These are phyloP conservation scores for Hyperopisus bebe DNA, from an alignment of 2,113 vertebrate species.

Conservation along the genomic window DNA sequence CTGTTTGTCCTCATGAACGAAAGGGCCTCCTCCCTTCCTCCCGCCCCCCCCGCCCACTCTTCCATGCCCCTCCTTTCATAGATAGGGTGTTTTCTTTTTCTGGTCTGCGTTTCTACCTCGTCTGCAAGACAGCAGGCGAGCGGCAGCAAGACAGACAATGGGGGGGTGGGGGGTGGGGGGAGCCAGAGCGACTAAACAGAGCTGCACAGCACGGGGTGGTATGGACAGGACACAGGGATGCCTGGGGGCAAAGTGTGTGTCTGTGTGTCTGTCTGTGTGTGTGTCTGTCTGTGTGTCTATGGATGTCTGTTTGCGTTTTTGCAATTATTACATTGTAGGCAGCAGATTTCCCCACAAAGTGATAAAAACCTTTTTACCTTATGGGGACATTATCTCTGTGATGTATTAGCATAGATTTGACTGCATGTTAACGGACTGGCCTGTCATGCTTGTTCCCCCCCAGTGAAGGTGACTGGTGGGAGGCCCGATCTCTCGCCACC, in stretches of 20 bases:
- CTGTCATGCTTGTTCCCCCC: conserved; percentile 21
- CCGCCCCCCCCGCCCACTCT: not conserved
- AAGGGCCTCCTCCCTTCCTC: not conserved
- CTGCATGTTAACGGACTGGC: not conserved
- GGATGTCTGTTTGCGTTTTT: too few relatives aligned
- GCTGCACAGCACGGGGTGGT: not conserved
- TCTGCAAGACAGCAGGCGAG: not conserved
- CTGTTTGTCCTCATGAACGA: conserved; percentile 30
- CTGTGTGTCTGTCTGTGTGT: not conserved
- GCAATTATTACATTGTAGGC: not conserved
- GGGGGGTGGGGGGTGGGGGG: not conserved
- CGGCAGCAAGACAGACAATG: not conserved
- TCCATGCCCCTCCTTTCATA: not conserved
- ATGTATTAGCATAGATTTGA: not conserved
- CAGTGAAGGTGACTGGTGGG: conserved; percentile 99
- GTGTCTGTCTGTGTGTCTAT: not conserved
- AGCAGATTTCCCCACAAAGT: not conserved
- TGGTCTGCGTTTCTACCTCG: not conserved
- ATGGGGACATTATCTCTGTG: not conserved
- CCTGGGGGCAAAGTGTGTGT: not conserved
- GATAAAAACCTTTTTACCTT: not conserved
- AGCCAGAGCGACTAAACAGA: not conserved
- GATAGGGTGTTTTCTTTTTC: not conserved
- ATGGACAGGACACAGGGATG: not conserved
- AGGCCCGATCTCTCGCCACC: conserved; percentile 86